Evolutionary conservation across 1,140 invertebrate genomes (phyloP), one percentile per base, ranked within the genome.

Genomic region (Danaus melanippus): DNA sequence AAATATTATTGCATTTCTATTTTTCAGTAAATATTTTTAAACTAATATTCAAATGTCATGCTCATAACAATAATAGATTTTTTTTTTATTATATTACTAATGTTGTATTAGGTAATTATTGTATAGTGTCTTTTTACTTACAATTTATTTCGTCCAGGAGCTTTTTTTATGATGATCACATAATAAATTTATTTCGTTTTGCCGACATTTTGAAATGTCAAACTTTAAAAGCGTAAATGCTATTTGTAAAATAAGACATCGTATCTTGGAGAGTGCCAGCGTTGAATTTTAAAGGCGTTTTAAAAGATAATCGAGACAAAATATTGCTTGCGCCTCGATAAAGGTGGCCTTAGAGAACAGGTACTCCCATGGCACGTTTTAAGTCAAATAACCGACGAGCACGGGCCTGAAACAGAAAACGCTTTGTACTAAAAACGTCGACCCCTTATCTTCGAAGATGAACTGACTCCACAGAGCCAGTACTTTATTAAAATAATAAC

Each of bases 351-450:
- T 66, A 57, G 66, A 49, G 69, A 72, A 74, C 74, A 77, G 72
- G 76, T 79, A 78, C 76, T 76, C 62, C 65, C 59, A 67, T 68
- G 68, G 65, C 76, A 79, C 70, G 75, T 76, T 69, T 71, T 65
- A 60, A 79, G 67, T 76, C 69, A 79, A 78, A 79, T 77, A 77
- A 80, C 69, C 75, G 65, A 67, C 62, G 73, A 78, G 21, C 21
- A 71, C 77, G 72, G 76, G 74, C 67, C 73, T 71, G 50, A 82
- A 80, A 84, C 76, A 82, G 79, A 81, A 77, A 78, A 79, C 68
- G 76, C 74, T 81, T 81, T 83, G 81, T 79, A 74, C 76, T 82
- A 84, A 79, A 84, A 84, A 82, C 74, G 79, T 84, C 81, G 77
- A 84, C 81, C 81, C 69, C 74, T 79, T 84, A 81, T 84, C 79